phyloP scores from a whole-genome alignment of 2,888 invertebrate species.

The Monoplex corrugatus region DNA sequence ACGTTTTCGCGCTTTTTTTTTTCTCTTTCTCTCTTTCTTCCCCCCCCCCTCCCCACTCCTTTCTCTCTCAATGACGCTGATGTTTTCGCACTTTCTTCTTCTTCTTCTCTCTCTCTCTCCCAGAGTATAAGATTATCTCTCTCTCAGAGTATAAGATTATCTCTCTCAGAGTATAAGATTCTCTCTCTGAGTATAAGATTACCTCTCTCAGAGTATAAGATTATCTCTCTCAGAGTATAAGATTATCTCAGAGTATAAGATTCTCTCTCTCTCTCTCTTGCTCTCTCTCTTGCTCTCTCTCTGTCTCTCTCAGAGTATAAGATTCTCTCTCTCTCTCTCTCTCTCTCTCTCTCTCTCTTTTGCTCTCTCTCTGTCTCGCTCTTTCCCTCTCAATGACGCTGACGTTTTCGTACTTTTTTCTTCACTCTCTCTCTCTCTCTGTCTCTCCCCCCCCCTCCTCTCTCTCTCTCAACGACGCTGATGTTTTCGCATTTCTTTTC shows the following conservation, averaged over 20 bases:
- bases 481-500: not conserved
- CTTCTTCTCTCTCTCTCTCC: no score
- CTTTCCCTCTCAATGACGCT: no score
- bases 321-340: not conserved
- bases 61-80: not conserved
- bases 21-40: constrained; percentile 24
- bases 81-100: not conserved
- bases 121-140: no score
- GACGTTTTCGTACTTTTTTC: constrained; percentile 1
- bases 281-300: not conserved
- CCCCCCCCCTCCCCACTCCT: not conserved
- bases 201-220: no score
- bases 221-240: no score
- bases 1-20: constrained; percentile 8
- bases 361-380: no score
- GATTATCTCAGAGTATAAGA: no score
- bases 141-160: no score
- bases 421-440: not conserved
- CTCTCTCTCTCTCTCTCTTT: not conserved
- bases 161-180: no score
- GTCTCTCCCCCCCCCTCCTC: not conserved
- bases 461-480: not conserved
- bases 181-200: no score
- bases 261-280: no score
- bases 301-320: not conserved